Evolutionary conservation across 92 coral and sea anemone genomes (phyloP), one percentile per base, ranked within the genome.

Genomic region (Zoanthus solanderi): DNA sequence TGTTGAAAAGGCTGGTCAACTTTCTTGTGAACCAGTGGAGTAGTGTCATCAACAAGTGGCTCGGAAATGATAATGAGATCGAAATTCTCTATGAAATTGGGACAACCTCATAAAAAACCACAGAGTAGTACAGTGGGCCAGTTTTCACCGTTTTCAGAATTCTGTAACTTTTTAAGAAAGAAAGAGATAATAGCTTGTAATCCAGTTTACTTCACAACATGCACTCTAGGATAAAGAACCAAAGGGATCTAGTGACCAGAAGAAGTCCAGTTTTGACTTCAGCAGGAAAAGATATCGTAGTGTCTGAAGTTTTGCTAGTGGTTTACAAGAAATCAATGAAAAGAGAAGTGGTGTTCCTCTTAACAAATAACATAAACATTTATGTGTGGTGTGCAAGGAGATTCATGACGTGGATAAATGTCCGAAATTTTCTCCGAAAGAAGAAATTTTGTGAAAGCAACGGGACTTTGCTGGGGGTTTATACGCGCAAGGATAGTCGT

Each of bases 181-280:
- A 90, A 84, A 79, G 87, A 87, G 30, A 84, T 84, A 75, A 91
- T 88, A 23, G 79, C 94, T 5, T 88, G 89, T 16, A 91, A 88
- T 42, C 91, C 91, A 2, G 83, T 88, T 23, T n/a, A 83, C 89
- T n/a, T 71, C 66, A 1, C 87, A 72, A 68, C 87, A 79, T 30
- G 75, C 71, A 46, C 77, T 67, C 32, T 78, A 72, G 71, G 67
- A 34, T 16, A 73, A 69, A 4, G 84, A 84, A 44, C 44, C 75
- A 30, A 52, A 76, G 63, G 16, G 63, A 3, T 16, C 13, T 10
- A 3, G 15, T 10, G 60, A n/a, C n/a, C 58, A 16, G 31, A 75
- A 48, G 13, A 75, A 46, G 10, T 34, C 79, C 7, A 13, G 58
- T 46, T 72, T 9, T 72, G 77, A 34, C n/a, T 37, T 17, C 18